Base-by-base conservation (phyloP, 1,140 invertebrate species). In the Oscheius sp. region DNA sequence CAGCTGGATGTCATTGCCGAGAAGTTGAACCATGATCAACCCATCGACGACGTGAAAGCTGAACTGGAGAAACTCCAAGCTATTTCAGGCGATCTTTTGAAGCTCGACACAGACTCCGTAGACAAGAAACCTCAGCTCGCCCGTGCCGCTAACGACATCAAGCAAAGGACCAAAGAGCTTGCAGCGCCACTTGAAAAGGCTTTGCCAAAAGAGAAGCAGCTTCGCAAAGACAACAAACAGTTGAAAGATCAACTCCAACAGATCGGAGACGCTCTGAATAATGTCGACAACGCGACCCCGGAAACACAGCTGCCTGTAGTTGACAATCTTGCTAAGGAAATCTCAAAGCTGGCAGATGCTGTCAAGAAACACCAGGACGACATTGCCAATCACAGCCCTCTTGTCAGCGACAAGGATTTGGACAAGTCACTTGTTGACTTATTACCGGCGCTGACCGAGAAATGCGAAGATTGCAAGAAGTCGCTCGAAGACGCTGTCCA, bases 131-230 rank as follows among this genome's bases (percentile, higher is more conserved):
- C n/a, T 20, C 66, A 68, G 42, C 45, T 68, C 15, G 66, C 66
- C 66, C 49, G 52, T 29, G 49, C 49, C 42, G 59, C 59, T 36
- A 64, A 63, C 15, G 61, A 72, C 38, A 46, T 61, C 18, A 72
- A 72, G 69, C 59, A 64, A 20, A 63, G 55, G 59, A 49, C 69
- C 31, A 72, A 72, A 32, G 69, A 72, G 34, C 32, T 64, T 28
- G 38, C 46, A 29, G 29, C 31, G 7, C 35, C 61, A 46, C 69
- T 72, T 18, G 69, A 72, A 35, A 72, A 52, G 45, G 10, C 29
- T 20, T 46, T 63, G 23, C 29, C 36, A 29, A 31, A 55, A 18
- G 69, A 72, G 31, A 45, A 65, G n/a, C 20, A 23, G 7, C 26
- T 64, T 31, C 59, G 32, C 7, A 34, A 61, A 32, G 61, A 72